A percentile compares a stretch with the other conserved stretches of the same genome.
These are phyloP conservation scores for Drosophila fulvimacula DNA, from an alignment of 2,888 invertebrate species.

Conservation along the genomic window DNA sequence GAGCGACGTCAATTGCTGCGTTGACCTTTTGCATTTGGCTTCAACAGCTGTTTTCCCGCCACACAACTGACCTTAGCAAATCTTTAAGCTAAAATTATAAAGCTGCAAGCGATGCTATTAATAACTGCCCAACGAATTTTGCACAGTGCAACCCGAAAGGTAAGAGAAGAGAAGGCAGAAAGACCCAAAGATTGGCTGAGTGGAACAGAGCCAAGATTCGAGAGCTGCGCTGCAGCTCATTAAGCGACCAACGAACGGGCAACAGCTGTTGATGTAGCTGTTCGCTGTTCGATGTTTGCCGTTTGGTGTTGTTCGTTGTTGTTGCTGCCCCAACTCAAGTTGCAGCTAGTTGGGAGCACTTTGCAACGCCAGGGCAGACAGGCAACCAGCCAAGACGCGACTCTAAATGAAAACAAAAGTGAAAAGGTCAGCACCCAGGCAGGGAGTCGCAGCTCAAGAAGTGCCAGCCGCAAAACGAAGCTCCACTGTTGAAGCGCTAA, in stretches of 20 bases:
- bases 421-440: slow-evolving; percentile 74
- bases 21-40: slow-evolving; percentile 64
- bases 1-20: slow-evolving; percentile 58
- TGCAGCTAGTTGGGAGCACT: slow-evolving; percentile 38
- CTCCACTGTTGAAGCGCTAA: slow-evolving; percentile 31
- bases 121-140: slow-evolving; percentile 56
- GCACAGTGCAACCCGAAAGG: slow-evolving; percentile 50
- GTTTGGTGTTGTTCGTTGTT: not conserved
- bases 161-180: not conserved
- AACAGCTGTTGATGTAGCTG: slow-evolving; percentile 37
- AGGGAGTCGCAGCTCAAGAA: slow-evolving; percentile 44
- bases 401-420: slow-evolving; percentile 74
- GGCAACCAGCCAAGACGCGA: slow-evolving; percentile 47
- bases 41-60: slow-evolving; percentile 58
- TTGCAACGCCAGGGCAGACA: slow-evolving; percentile 49
- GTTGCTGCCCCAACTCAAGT: not conserved
- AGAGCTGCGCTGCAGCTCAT: slow-evolving; percentile 68
- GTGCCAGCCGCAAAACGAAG: slow-evolving; percentile 20
- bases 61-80: slow-evolving; percentile 66
- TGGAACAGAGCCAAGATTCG: slow-evolving; percentile 44
- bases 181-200: slow-evolving; percentile 7
- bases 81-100: slow-evolving; percentile 43
- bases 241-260: slow-evolving; percentile 66
- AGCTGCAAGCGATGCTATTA: slow-evolving; percentile 59
- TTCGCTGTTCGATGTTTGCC: not conserved